Evolutionary conservation across 2,797 vertebrate species (phyloP).

Genomic region (Halcyon smyrnensis): DNA sequence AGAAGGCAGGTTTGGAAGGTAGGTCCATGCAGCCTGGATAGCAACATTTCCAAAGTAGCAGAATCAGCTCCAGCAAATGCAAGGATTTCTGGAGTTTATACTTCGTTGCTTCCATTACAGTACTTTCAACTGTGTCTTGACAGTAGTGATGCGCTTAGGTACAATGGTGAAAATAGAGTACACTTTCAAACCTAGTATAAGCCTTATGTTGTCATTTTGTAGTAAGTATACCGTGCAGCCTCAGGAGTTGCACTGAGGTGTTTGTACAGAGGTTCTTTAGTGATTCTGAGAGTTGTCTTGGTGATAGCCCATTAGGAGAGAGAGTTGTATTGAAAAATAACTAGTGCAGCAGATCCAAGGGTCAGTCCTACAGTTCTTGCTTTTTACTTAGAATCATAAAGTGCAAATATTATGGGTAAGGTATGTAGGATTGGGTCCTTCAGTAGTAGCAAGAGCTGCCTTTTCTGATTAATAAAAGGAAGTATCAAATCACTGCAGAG

Average conservation of each 20-base stretch:
- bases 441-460: background rate
- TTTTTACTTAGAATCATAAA: background rate
- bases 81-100: background rate
- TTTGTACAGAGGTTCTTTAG: background rate
- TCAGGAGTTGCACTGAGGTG: background rate
- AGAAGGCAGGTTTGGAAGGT: background rate
- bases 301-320: constrained; percentile 33
- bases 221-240: background rate
- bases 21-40: background rate
- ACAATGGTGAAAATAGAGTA: background rate
- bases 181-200: background rate
- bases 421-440: background rate
- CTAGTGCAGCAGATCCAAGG: background rate
- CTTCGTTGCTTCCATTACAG: rapidly evolving
- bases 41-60: background rate
- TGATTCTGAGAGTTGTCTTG: constrained; percentile 3
- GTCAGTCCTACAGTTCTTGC: background rate
- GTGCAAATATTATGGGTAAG: background rate
- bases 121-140: background rate
- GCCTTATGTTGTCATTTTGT: background rate
- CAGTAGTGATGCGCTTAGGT: background rate
- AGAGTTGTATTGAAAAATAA: background rate
- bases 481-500: background rate
- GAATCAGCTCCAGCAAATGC: background rate
- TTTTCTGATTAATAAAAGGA: background rate